phyloP scores from a whole-genome alignment of 2,888 invertebrate species.

The Pterobdella sp. region DNA sequence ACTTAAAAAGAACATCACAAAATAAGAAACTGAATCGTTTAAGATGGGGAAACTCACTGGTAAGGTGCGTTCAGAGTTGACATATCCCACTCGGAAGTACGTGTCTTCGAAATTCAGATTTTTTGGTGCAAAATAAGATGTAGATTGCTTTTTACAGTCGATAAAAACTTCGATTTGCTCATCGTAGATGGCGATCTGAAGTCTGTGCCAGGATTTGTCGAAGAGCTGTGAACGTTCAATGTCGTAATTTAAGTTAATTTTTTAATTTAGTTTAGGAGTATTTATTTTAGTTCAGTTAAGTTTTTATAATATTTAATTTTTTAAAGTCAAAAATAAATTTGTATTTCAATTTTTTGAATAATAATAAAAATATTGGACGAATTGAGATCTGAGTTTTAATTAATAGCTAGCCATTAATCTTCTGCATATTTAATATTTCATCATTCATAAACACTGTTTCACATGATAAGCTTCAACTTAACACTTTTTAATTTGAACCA shows the following conservation, averaged over 20 bases:
- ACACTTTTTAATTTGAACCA: too few species aligned
- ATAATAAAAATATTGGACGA: too few species aligned
- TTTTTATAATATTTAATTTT: too few species aligned
- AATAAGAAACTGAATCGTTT: neutral
- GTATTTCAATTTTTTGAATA: too few species aligned
- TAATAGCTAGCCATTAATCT: too few species aligned
- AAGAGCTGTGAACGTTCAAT: constrained; percentile 18
- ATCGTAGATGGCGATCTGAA: constrained; percentile 26
- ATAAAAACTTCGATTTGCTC: constrained; percentile 25
- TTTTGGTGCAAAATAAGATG: neutral
- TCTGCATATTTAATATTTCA: too few species aligned
- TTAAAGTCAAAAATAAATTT: too few species aligned
- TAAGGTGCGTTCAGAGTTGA: constrained; percentile 2
- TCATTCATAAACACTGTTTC: too few species aligned
- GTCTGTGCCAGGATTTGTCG: constrained; percentile 29
- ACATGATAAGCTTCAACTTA: too few species aligned
- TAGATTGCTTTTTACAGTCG: constrained; percentile 25
- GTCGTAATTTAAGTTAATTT: neutral
- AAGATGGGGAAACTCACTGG: constrained; percentile 16
- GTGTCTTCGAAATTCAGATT: constrained; percentile 16
- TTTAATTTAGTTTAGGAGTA: too few species aligned
- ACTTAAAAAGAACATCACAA: neutral
- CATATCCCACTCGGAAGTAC: constrained; percentile 9
- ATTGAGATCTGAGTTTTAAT: too few species aligned
- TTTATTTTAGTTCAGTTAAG: too few species aligned